Conservation (phyloP, 2,888 invertebrate genomes). For the Napeogenes inachia region DNA sequence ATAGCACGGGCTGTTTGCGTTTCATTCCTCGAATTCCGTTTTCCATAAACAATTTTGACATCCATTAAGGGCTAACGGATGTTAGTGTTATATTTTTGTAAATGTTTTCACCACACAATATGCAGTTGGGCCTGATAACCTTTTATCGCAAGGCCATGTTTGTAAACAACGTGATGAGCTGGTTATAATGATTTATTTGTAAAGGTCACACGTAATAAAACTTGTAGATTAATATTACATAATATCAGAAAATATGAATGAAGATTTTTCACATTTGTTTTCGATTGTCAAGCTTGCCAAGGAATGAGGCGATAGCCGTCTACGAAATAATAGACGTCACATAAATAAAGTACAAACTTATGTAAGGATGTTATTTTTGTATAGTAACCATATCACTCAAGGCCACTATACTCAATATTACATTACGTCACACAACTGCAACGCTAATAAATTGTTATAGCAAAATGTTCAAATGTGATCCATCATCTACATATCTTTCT, state of each 20-base stretch:
- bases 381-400: neutral
- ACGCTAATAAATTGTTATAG: neutral
- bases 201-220: constrained; percentile 41
- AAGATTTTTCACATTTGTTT: constrained; percentile 8
- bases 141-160: constrained; percentile 58
- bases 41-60: constrained; percentile 58
- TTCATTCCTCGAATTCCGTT: constrained; percentile 67
- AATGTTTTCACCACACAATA: constrained; percentile 38
- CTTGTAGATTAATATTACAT: constrained; percentile 20
- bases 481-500: neutral
- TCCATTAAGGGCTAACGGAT: constrained; percentile 31
- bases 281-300: constrained; percentile 16
- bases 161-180: constrained; percentile 54
- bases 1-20: constrained; percentile 53
- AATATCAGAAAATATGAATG: constrained; percentile 20
- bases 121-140: constrained; percentile 54
- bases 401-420: constrained; percentile 1
- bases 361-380: neutral
- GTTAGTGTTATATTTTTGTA: constrained; percentile 2
- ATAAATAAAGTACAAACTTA: neutral
- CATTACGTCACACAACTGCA: neutral
- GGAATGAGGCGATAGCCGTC: constrained; percentile 9
- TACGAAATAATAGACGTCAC: constrained; percentile 1
- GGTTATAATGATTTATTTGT: constrained; percentile 41
- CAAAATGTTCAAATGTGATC: neutral